Percentiles rank a stretch among this genome's conserved stretches.
phyloP scores from a whole-genome alignment of 1,140 invertebrate species.

The Eueides isabella region DNA sequence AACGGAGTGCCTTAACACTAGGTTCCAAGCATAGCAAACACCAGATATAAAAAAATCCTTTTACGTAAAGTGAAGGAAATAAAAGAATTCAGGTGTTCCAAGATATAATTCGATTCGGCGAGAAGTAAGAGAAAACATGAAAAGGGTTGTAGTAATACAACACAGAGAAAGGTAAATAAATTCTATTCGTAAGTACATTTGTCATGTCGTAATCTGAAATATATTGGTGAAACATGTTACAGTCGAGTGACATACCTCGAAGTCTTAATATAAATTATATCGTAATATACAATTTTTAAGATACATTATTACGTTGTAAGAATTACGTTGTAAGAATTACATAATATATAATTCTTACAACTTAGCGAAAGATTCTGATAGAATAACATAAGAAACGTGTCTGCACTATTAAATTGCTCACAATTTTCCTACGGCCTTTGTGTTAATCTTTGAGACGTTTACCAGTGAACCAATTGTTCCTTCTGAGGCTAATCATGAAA shows the following conservation, averaged over 20 bases:
- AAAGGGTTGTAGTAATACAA: neutral
- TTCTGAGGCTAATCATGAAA: neutral
- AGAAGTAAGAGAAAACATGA: neutral
- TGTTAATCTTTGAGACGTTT: neutral
- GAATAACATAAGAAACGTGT: neutral
- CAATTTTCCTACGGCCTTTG: neutral
- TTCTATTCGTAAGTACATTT: neutral
- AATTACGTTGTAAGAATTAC: too few relatives aligned
- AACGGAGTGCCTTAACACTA: too few relatives aligned
- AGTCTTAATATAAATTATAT: too few relatives aligned
- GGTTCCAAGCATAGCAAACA: too few relatives aligned
- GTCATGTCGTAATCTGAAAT: neutral
- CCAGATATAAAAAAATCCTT: too few relatives aligned
- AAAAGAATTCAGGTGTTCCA: neutral
- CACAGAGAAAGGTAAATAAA: neutral
- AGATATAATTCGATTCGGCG: neutral
- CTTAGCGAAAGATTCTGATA: neutral
- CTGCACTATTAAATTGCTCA: neutral
- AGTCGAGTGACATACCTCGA: neutral
- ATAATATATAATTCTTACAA: neutral
- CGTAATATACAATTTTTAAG: too few relatives aligned
- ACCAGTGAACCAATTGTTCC: neutral
- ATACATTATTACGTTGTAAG: neutral
- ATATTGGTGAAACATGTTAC: neutral
- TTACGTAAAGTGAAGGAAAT: neutral